Evolutionary conservation across 1,140 invertebrate species (phyloP), one percentile per base, ranked within the genome.

Genomic region (Luehdorfia chinensis): DNA sequence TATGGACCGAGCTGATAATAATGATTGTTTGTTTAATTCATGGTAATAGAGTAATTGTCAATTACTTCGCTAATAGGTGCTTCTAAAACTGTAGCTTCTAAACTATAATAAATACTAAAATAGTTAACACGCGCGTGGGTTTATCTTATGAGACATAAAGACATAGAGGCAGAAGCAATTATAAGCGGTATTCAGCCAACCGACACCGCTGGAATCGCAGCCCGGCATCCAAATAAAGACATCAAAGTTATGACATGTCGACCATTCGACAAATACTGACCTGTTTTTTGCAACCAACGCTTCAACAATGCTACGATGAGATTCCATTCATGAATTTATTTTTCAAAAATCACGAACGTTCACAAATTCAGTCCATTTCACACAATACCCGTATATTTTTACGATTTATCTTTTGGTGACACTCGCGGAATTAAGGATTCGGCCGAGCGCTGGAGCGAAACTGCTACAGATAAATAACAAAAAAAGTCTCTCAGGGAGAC

Each of bases 221-320:
- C 62, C 71, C 69, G 75, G 71, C 67, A 61, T 59, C 80, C 77
- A 81, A 81, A 81, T 81, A 81, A 76, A 84, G 77, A 66, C 70
- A 70, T 64, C 53, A 62, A 66, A 71, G 52, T 64, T n/a, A 59
- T 69, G 57, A 63, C 55, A 64, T 57, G 48, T 48, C 47, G 41
- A 56, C 48, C 50, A 73, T 65, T 55, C 57, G 46, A 56, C 51
- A 67, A 66, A 55, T 54, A 79, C 80, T 78, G 66, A 81, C 77
- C 80, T 81, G 65, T 71, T 62, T 75, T 48, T 46, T 34, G 43
- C 50, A 60, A 37, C 55, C 43, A 45, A 56, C 30, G 32, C 57
- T 52, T 39, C 62, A 52, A 39, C 47, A 51, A 47, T 34, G 33
- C 41, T 39, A 30, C 31, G 36, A 46, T 55, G 36, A 56, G 51